Evolutionary conservation across 2,113 vertebrate genomes (phyloP).

Genomic region (Aramus guarauna): DNA sequence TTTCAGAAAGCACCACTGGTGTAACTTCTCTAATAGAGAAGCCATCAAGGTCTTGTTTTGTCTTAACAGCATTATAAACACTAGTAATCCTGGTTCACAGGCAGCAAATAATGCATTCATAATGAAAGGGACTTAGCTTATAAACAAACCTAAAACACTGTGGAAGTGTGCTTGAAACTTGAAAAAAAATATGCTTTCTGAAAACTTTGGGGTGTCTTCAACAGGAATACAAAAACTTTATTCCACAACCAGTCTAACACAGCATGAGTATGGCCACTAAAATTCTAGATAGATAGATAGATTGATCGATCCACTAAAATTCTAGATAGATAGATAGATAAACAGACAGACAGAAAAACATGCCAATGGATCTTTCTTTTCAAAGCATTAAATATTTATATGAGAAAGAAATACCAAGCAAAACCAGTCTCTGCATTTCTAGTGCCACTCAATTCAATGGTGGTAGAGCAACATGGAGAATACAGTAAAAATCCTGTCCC

Average conservation of each 20-base stretch:
- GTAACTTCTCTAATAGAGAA: background rate
- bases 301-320: background rate
- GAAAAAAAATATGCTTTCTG: background rate
- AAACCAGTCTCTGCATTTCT: background rate
- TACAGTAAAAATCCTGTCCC: background rate
- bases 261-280: background rate
- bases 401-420: background rate
- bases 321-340: background rate
- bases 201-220: background rate
- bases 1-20: background rate
- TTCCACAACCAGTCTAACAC: background rate
- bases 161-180: background rate
- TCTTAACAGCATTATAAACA: background rate
- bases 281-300: background rate
- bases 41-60: background rate
- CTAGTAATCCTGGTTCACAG: background rate
- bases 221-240: background rate
- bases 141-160: background rate
- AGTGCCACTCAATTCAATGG: background rate
- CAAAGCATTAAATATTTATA: background rate
- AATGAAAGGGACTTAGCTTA: background rate
- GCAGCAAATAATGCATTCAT: background rate
- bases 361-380: background rate
- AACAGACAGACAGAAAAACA: background rate
- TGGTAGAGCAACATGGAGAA: background rate